Conservation (phyloP, 2,797 vertebrate species). For the Saxicola maurus region DNA sequence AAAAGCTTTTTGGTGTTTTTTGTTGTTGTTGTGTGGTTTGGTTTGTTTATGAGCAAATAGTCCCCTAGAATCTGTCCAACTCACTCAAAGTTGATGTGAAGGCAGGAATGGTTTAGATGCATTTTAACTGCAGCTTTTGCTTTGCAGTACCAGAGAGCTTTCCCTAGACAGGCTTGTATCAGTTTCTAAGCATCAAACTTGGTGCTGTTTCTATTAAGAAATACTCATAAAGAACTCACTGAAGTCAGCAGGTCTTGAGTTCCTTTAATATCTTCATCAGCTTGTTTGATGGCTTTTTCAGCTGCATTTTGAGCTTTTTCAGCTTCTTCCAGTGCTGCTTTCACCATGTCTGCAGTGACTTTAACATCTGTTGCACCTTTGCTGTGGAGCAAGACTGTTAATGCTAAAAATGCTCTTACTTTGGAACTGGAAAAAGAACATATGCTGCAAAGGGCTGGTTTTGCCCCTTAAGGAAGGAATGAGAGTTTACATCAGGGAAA, state of each 20-base stretch:
- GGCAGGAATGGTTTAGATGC: not conserved
- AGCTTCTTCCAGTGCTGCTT: constrained; percentile 86
- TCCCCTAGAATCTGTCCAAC: not conserved
- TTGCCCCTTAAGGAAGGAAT: not conserved
- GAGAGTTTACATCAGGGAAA: not conserved
- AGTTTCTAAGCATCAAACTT: not conserved
- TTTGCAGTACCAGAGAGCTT: not conserved
- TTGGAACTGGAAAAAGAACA: not conserved
- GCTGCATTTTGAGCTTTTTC: constrained; percentile 85
- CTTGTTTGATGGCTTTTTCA: constrained; percentile 86
- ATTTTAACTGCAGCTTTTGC: not conserved
- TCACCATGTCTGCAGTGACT: constrained; percentile 84
- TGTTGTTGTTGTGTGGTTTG: not conserved
- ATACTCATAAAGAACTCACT: constrained; percentile 68
- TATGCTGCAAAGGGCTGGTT: not conserved
- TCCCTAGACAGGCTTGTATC: not conserved
- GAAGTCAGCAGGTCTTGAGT: constrained; percentile 87
- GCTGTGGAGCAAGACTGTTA: constrained; percentile 66
- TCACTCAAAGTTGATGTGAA: not conserved
- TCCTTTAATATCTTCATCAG: constrained; percentile 83
- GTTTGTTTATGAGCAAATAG: not conserved
- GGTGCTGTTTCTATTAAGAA: not conserved
- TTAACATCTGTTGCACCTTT: constrained; percentile 84
- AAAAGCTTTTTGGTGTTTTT: not conserved
- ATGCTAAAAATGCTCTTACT: not conserved